phyloP scores from a whole-genome alignment of 1,140 invertebrate species.

The Orchesella cincta region DNA sequence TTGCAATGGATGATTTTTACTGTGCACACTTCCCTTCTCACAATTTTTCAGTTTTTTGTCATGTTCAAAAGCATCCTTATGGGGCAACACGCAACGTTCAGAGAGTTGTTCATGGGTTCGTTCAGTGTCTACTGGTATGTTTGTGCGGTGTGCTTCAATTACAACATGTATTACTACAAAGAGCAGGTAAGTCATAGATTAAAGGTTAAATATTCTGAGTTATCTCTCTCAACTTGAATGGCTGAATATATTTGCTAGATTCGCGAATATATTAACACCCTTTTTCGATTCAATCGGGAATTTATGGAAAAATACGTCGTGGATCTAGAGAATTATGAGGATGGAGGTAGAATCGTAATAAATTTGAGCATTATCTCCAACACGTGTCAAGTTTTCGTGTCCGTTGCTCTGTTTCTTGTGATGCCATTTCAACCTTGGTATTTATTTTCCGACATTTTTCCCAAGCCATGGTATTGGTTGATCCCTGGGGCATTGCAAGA shows the following conservation, averaged over 20 bases:
- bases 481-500: conserved; percentile 34
- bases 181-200: background rate
- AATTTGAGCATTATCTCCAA: conserved; percentile 24
- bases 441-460: background rate
- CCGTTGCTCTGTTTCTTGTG: conserved; percentile 23
- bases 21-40: conserved; percentile 14
- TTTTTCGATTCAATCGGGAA: conserved; percentile 7
- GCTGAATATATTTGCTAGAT: too few species aligned
- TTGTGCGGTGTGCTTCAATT: conserved; percentile 23
- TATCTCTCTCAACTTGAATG: too few species aligned
- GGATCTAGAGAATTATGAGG: conserved; percentile 23
- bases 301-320: background rate
- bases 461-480: conserved; percentile 19
- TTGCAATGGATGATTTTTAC: conserved; percentile 31
- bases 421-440: conserved; percentile 10
- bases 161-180: conserved; percentile 31
- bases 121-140: conserved; percentile 35
- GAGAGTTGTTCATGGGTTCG: conserved; percentile 34
- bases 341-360: conserved; percentile 33
- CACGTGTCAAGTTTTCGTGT: conserved; percentile 27
- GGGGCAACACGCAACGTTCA: conserved; percentile 11
- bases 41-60: conserved; percentile 29
- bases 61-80: background rate
- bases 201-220: too few species aligned
- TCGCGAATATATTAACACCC: conserved; percentile 30